Base-by-base conservation (phyloP, 2,797 vertebrate species). In the Poeciliopsis presidionis region DNA sequence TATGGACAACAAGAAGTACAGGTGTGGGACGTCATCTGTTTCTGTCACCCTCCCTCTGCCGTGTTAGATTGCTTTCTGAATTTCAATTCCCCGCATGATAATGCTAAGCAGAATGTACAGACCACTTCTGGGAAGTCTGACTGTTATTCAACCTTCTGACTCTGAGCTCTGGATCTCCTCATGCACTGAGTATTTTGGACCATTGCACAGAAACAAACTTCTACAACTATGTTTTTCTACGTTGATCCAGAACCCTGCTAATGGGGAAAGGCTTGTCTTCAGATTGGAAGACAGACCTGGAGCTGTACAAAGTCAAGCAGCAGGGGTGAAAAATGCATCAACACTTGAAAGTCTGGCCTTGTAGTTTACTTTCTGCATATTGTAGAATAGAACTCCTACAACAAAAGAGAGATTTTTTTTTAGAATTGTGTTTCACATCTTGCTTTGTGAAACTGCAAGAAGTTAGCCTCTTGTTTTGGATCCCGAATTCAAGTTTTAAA, bases 121-220 rank as follows among this genome's bases (percentile, higher is more conserved):
- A 45, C 59, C 46, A 65, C 4, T 79, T 74, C 61, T 79, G 72
- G 61, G 47, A 74, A 69, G 39, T 43, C 43, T 49, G 43, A 53
- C 39, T 73, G 74, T 76, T 81, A 33, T 81, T 77, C 73, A 11
- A 69, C 33, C 25, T 36, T 33, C 16, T 1, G 13, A 57, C 36
- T 69, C 25, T 61, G 28, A 45, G 74, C 20, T 81, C 80, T 81
- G 79, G 46, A 45, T 43, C 74, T 53, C 39, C 20, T 22, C 51
- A 49, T 75, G 18, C 8, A 45, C n/a, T 53, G 65, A 71, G 25
- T 80, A 33, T 51, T 63, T 71, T 75, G 55, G 79, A 71, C 25
- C 43, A 71, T 43, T 51, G 7, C 51, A 57, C 53, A 36, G 36
- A 39, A 43, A 46, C 41, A 47, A 63, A 63, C 39, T 63, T 55